Evolutionary conservation across 2,888 invertebrate species (phyloP).

Genomic region (Seira musarum): DNA sequence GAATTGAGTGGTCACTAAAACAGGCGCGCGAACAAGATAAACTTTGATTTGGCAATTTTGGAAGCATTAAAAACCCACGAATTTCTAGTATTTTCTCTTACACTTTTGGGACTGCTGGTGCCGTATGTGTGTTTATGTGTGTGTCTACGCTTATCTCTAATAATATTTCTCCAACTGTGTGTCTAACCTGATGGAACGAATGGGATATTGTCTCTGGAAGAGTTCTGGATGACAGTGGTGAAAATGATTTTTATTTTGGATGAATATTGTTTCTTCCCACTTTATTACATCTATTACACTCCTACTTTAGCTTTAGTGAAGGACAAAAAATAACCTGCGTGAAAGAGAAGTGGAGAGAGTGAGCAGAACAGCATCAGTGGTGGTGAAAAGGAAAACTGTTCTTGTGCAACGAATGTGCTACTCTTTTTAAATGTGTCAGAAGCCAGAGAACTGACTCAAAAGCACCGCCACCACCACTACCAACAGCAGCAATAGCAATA

Average conservation of each 20-base stretch:
- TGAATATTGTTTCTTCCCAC: background rate
- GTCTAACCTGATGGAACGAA: too few species aligned
- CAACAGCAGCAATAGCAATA: too few species aligned
- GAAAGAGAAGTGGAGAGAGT: slow-evolving; percentile 6
- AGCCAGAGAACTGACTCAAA: slow-evolving; percentile 13
- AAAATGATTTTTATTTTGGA: background rate
- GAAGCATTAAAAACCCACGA: background rate
- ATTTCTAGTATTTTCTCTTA: background rate
- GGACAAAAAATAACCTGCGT: background rate
- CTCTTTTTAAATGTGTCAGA: slow-evolving; percentile 57
- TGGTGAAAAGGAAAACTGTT: slow-evolving; percentile 49
- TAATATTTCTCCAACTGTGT: too few species aligned
- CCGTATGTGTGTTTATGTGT: too few species aligned
- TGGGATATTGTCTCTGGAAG: too few species aligned
- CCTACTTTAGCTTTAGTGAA: background rate
- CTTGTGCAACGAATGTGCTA: slow-evolving; percentile 46
- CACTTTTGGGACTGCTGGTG: background rate
- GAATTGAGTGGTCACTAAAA: background rate
- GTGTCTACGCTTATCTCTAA: too few species aligned
- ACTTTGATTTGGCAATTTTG: background rate
- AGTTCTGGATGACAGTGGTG: background rate
- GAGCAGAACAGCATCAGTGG: slow-evolving; percentile 43
- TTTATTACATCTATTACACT: background rate
- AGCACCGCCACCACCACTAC: background rate
- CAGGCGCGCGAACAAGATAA: too few species aligned